These are phyloP conservation scores for Fistularia tabacaria DNA, from an alignment of 2,797 vertebrate species.

Conservation along the genomic window DNA sequence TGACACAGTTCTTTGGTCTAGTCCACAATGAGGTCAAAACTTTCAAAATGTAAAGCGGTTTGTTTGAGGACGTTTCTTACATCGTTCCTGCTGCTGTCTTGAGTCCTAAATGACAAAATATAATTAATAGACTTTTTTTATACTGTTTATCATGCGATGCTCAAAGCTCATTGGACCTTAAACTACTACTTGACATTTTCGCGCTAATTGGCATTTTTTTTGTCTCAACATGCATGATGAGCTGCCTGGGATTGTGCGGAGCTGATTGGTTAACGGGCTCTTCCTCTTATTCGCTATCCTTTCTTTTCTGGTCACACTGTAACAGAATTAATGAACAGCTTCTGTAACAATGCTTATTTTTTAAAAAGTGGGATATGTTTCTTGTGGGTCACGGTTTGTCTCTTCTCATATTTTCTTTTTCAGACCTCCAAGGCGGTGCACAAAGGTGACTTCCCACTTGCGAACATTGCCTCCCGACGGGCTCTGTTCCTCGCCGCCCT, in stretches of 20 bases:
- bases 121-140: slow-evolving; percentile 21
- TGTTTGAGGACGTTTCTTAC: too few species aligned
- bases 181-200: slow-evolving; percentile 47
- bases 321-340: slow-evolving; percentile 36
- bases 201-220: slow-evolving; percentile 49
- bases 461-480: slow-evolving; percentile 88
- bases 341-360: slow-evolving; percentile 39
- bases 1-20: too few species aligned
- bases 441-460: slow-evolving; percentile 94
- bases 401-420: slow-evolving; percentile 27
- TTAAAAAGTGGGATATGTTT: slow-evolving; percentile 31
- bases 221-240: slow-evolving; percentile 15
- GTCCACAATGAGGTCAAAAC: too few species aligned
- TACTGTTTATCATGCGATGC: slow-evolving; percentile 25
- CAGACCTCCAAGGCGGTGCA: slow-evolving; percentile 97
- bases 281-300: slow-evolving; percentile 2
- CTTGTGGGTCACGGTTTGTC: slow-evolving; percentile 17
- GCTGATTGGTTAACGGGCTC: slow-evolving; percentile 6
- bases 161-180: slow-evolving; percentile 6
- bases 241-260: slow-evolving; percentile 30
- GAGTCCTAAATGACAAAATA: neutral
- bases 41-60: too few species aligned
- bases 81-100: too few species aligned
- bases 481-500: slow-evolving; percentile 93
- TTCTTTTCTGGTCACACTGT: neutral